These are phyloP conservation scores for Chauna torquata DNA, from an alignment of 2,113 vertebrate genomes.

Conservation along the genomic window DNA sequence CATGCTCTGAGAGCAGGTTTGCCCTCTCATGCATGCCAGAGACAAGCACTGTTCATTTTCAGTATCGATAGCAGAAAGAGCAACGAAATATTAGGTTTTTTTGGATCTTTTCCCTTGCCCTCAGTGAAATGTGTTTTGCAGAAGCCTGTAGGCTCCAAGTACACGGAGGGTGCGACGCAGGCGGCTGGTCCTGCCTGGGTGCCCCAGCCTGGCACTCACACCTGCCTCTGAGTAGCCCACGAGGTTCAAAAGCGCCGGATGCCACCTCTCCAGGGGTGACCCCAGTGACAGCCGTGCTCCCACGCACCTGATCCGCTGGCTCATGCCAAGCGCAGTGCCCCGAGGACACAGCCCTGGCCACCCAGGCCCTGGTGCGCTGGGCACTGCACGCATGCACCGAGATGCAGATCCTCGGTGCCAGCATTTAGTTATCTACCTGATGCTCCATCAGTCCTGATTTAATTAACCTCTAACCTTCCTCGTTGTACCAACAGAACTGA, in stretches of 20 bases:
- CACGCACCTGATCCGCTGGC: not conserved
- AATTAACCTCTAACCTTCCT: not conserved
- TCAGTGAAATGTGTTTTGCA: accelerated
- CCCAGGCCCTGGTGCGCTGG: not conserved
- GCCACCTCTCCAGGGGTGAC: not conserved
- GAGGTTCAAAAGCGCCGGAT: not conserved
- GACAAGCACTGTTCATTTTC: not conserved
- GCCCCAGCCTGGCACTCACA: not conserved
- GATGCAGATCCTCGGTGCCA: accelerated
- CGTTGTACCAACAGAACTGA: not conserved
- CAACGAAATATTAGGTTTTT: not conserved
- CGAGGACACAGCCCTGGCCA: not conserved
- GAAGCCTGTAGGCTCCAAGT: not conserved
- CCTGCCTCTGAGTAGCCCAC: not conserved
- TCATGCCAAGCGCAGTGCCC: not conserved
- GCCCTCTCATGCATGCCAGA: not conserved
- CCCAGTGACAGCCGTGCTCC: not conserved
- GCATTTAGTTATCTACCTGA: accelerated
- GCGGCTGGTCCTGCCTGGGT: not conserved
- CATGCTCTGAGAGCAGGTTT: not conserved
- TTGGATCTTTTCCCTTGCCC: not conserved
- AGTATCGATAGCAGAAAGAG: not conserved
- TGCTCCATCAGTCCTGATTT: not conserved
- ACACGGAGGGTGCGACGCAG: accelerated
- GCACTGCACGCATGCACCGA: accelerated